Evolutionary conservation across 2,113 vertebrate species (phyloP), one percentile per base, ranked within the genome.

Genomic region (Talpa occidentalis): DNA sequence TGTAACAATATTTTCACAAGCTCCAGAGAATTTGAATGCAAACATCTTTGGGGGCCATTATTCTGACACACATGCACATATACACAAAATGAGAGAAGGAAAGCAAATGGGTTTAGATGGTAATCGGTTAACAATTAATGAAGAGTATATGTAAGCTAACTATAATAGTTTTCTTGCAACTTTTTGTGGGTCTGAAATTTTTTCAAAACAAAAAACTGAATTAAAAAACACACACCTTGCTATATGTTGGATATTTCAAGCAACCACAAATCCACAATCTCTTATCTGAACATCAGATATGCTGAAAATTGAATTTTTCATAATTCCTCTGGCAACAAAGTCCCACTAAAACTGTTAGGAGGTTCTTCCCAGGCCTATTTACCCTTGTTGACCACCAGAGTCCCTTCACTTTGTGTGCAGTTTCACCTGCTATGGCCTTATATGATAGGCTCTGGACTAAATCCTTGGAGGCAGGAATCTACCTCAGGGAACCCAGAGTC

Each of bases 121-220:
- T 93, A 72, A 77, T 60, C 62, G 76, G 37, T 64, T 80, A 84
- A 78, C 49, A 60, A 67, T 40, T 78, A 40, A 62, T 42, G 35
- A 76, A 82, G 32, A 42, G 17, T 24, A 72, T n/a, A 56, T 44
- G 47, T 54, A 64, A 64, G 11, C 62, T 54, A 60, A 79, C 14
- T 80, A 11, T 35, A 66, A 66, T 72, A 47, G n/a, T n/a, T n/a
- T 37, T 88, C 54, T 49, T 69, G 35, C 49, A n/a, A 47, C 32
- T 78, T 87, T 32, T 30, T 24, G 21, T 64, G 10, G 52, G 21
- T 54, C 19, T 56, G 54, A 56, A 56, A 56, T 56, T 56, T 22
- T 56, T 56, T 56, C 54, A 56, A 40, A 79, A 91, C n/a, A 35
- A 52, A 73, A 89, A 66, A 12, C 72, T 40, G 17, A 78, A 85